Percentiles rank a stretch among this genome's conserved stretches.
Evolutionary conservation across 2,888 invertebrate species (phyloP).

Genomic region (Eristalis tenax): DNA sequence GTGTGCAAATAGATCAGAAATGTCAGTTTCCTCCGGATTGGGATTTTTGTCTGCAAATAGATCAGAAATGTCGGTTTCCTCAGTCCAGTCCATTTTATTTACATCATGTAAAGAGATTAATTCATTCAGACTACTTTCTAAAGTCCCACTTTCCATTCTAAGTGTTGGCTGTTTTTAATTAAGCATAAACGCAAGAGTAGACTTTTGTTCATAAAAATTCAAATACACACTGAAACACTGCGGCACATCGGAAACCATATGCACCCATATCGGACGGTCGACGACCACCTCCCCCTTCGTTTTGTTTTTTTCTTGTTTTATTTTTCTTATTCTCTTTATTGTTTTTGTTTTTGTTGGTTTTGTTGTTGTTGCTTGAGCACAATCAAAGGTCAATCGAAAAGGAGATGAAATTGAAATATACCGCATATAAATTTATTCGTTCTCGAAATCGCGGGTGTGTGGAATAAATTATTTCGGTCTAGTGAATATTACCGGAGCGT

Average conservation of each 20-base stretch:
- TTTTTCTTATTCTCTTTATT: not conserved
- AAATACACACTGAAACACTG: constrained; percentile 1
- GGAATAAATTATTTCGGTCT: constrained; percentile 82
- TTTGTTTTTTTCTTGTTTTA: not conserved
- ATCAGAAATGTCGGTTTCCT: no score
- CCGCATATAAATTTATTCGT: constrained; percentile 69
- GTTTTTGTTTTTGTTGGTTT: not conserved
- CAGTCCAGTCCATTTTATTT: no score
- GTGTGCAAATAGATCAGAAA: no score
- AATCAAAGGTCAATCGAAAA: constrained; percentile 71
- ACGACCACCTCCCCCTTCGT: constrained; percentile 42
- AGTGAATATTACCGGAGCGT: constrained; percentile 81
- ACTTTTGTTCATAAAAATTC: not conserved
- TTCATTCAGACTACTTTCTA: not conserved
- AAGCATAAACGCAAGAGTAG: not conserved
- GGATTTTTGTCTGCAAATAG: no score
- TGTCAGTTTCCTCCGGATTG: no score
- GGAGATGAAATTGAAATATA: constrained; percentile 71
- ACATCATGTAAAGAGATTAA: no score
- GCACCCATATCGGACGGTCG: constrained; percentile 36
- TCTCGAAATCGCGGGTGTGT: constrained; percentile 77
- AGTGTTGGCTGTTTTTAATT: not conserved
- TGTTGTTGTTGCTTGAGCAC: constrained; percentile 8
- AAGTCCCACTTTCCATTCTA: not conserved
- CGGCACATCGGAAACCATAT: constrained; percentile 14